Evolutionary conservation across 2,113 vertebrate species (phyloP), one percentile per base, ranked within the genome.

Genomic region (Phoenicopterus ruber): DNA sequence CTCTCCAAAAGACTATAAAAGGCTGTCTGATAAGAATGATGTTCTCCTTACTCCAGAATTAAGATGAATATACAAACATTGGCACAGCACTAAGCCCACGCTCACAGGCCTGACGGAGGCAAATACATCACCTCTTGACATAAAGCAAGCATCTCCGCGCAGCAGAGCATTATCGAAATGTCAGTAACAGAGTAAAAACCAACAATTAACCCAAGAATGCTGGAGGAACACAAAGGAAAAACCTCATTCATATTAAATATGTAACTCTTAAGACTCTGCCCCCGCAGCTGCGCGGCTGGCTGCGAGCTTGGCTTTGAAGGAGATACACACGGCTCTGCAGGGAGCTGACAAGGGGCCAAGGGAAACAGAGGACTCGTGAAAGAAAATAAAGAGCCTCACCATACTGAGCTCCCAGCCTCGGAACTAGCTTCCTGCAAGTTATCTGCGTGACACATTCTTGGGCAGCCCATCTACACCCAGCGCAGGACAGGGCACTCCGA

Each of bases 311-410:
- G 31, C 54, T 67, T 12, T 34, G n/a, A 34, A 28, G 52, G 50
- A 52, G 1, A 3, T 1, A 10, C 9, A 31, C 55, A 11, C 20
- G 9, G 7, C 47, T 59, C 28, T 9, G 10, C 0, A 34, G 54
- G 42, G 66, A 67, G 62, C 78, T 49, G 63, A 61, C 38, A 24
- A 29, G 44, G 17, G 69, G 71, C 71, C 86, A 82, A 63, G n/a
- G 52, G 52, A 52, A 95, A 86, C 59, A 52, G 65, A 36, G 52
- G 36, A 15, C 28, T n/a, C 3, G 0, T 4, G 59, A 73, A 49
- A 34, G 54, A 66, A 71, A 58, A 50, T 14, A 17, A 20, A 32
- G 34, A 29, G 61, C 49, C 79, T 24, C 44, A 13, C 7, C 61
- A 40, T 0, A 17, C 1, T 3, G 34, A 70, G 55, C 46, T 17